Percentiles rank a stretch among this genome's conserved stretches.
Conservation (phyloP, 2,113 vertebrate species). For the Sialia sialis region DNA sequence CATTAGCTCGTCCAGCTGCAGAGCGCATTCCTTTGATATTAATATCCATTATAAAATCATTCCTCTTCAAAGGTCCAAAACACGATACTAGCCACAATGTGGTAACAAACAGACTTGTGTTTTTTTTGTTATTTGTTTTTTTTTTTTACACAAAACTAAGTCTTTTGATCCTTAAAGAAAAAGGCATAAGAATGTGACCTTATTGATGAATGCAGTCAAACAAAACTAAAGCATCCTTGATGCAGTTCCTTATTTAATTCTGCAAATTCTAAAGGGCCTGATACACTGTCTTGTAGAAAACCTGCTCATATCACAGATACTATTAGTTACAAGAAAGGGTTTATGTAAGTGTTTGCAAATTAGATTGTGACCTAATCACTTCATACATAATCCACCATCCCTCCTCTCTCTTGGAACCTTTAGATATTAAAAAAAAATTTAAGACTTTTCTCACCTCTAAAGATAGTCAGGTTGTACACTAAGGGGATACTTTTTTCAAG, state of each 20-base stretch:
- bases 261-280: not conserved
- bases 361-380: not conserved
- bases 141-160: not conserved
- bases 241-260: not conserved
- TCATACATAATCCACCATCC: not conserved
- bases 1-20: not conserved
- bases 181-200: not conserved
- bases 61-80: not conserved
- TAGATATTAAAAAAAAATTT: not conserved
- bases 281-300: not conserved
- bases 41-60: not conserved
- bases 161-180: not conserved
- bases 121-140: too few relatives aligned
- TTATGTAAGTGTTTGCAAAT: not conserved
- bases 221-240: not conserved
- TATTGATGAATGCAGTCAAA: not conserved
- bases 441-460: not conserved
- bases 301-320: not conserved
- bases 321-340: not conserved
- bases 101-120: not conserved
- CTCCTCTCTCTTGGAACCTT: not conserved
- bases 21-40: not conserved
- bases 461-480: not conserved
- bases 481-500: not conserved
- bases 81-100: not conserved